Evolutionary conservation across 2,888 invertebrate species (phyloP).

Genomic region (Bombyx huttoni): DNA sequence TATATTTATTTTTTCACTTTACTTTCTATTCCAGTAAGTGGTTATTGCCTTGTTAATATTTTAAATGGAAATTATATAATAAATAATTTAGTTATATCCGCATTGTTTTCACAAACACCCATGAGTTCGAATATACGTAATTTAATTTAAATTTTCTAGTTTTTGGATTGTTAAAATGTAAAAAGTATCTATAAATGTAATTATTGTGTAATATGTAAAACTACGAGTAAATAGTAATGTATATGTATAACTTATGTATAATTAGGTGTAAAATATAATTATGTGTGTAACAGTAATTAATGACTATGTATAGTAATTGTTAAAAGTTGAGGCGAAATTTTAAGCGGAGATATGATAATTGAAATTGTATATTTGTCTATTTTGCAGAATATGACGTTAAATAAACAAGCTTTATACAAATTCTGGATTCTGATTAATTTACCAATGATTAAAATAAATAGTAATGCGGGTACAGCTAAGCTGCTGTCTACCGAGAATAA

Average conservation of each 20-base stretch:
- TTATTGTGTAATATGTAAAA: constrained; percentile 5
- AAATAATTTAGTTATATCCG: not conserved
- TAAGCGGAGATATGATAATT: constrained; percentile 60
- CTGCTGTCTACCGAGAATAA: too few relatives aligned
- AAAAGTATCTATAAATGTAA: not conserved
- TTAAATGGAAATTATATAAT: not conserved
- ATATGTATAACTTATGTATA: constrained; percentile 4
- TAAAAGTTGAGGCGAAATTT: constrained; percentile 65
- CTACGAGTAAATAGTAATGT: not conserved
- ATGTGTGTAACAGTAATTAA: constrained; percentile 48
- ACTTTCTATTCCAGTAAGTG: not conserved
- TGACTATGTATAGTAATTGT: constrained; percentile 49
- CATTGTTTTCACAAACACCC: not conserved
- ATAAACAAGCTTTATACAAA: constrained; percentile 69
- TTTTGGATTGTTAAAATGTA: not conserved
- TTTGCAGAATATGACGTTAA: constrained; percentile 72
- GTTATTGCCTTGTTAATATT: too few relatives aligned
- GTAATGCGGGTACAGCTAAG: too few relatives aligned
- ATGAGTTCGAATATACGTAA: not conserved
- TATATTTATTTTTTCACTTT: constrained; percentile 20
- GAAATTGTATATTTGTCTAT: constrained; percentile 70
- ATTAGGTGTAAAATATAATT: constrained; percentile 19
- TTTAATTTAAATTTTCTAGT: not conserved
- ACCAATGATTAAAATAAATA: too few relatives aligned
- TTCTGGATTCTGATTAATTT: constrained; percentile 3